Conservation (phyloP, 2,888 invertebrate species). For the Creontiades dilutus region DNA sequence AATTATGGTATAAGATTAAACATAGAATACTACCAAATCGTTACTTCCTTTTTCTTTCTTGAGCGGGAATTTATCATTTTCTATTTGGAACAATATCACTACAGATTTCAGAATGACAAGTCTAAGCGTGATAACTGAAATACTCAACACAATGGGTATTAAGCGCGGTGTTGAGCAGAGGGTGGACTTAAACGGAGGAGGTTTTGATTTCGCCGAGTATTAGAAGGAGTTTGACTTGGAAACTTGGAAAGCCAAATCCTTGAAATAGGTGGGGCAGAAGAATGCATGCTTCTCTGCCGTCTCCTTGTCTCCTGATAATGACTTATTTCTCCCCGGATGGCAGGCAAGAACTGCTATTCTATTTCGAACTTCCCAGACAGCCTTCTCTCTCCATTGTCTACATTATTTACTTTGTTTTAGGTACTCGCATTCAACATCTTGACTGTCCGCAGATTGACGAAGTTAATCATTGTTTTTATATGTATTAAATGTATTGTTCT, state of each 20-base stretch:
- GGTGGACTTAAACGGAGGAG: neutral
- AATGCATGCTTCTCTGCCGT: neutral
- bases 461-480: too few relatives aligned
- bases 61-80: too few relatives aligned
- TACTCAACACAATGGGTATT: neutral
- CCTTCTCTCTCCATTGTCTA: neutral
- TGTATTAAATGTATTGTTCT: too few relatives aligned
- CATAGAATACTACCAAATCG: too few relatives aligned
- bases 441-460: too few relatives aligned
- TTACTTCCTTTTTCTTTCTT: too few relatives aligned
- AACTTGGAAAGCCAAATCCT: neutral
- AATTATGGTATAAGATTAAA: too few relatives aligned
- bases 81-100: neutral
- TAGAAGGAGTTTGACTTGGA: neutral
- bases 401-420: too few relatives aligned
- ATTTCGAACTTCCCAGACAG: neutral
- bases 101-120: neutral
- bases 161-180: neutral
- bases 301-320: conserved; percentile 7
- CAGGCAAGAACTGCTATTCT: neutral
- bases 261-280: neutral
- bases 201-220: neutral
- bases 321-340: conserved; percentile 17
- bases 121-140: neutral
- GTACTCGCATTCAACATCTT: too few relatives aligned